Evolutionary conservation across 2,797 vertebrate species (phyloP), one percentile per base, ranked within the genome.

Genomic region (Gymnothorax javanicus): DNA sequence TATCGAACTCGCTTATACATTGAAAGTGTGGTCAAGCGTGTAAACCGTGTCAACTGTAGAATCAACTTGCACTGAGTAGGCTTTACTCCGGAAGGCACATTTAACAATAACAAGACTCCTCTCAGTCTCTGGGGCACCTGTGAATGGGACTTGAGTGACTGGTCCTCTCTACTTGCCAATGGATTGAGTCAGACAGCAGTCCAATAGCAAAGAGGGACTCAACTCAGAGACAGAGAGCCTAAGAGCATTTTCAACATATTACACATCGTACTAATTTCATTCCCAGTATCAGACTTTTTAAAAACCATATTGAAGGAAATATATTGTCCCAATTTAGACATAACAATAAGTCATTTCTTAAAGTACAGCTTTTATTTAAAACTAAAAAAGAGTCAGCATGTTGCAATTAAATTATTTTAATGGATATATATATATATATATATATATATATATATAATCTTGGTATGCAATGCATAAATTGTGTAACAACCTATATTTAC

Each of bases 301-400:
- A 43, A 43, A 43, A 43, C 33, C 33, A 43, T 2, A 43, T 43
- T 43, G 33, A 43, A 43, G 33, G 33, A 43, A 43, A 43, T 43
- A 11, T 59, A 15, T 15, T 71, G 33, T 8, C 67, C 2, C 71
- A 33, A 75, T 33, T 17, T 50, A 9, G 17, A 43, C 23, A n/a
- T 13, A 33, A 75, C 15, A 33, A 81, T 56, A 43, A 84, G 85
- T 93, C 92, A 85, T 93, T 95, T 95, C 96, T 93, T 94, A 90
- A 95, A 95, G 94, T 96, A 97, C 93, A 96, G 94, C 33, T 96
- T 99, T 99, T 98, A 99, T 98, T 99, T 97, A 97, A 97, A 98
- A 97, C 94, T 95, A 98, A 97, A 97, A 97, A 98, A 97, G 33
- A 43, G 95, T 95, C 96, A 95, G 95, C 93, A 94, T 90, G 94